Evolutionary conservation across 2,888 invertebrate genomes (phyloP).

Genomic region (Oxyscelio sp.): DNA sequence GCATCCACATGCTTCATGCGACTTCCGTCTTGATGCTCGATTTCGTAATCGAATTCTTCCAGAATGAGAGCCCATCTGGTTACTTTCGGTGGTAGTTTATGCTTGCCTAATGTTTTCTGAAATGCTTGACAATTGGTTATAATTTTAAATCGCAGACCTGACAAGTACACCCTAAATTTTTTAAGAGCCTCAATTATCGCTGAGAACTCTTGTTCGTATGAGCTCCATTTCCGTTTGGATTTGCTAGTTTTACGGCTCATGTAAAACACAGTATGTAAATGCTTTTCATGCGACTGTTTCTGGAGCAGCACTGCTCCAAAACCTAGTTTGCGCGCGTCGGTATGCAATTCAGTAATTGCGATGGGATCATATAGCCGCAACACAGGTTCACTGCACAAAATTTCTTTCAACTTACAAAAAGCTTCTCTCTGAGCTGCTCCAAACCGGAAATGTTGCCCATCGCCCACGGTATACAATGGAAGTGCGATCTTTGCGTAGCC

Average conservation of each 20-base stretch:
- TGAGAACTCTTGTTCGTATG: constrained; percentile 76
- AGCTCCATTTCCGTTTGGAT: constrained; percentile 76
- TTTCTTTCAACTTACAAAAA: neutral
- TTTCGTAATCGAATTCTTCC: constrained; percentile 4
- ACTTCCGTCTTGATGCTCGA: constrained; percentile 30
- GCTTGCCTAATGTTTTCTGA: constrained; percentile 53
- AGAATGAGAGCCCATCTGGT: constrained; percentile 38
- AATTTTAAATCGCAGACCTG: too few species aligned
- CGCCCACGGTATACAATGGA: constrained; percentile 52
- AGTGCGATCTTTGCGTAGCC: constrained; percentile 72
- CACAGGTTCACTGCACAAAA: too few species aligned
- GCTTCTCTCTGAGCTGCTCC: constrained; percentile 36
- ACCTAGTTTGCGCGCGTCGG: neutral
- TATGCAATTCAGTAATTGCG: neutral
- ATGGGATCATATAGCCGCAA: too few species aligned
- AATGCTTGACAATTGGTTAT: too few species aligned
- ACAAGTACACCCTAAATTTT: neutral
- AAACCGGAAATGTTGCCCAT: constrained; percentile 26
- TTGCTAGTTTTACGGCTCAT: constrained; percentile 31
- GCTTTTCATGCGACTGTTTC: constrained; percentile 49
- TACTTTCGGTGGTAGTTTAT: constrained; percentile 30
- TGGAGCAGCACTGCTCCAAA: neutral
- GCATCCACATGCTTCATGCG: constrained; percentile 56
- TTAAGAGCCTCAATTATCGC: constrained; percentile 79
- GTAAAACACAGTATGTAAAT: constrained; percentile 76